Percentiles rank a stretch among this genome's conserved stretches.
These are phyloP conservation scores for Pyxicephalus adspersus DNA, from an alignment of 2,113 vertebrate species.

Conservation along the genomic window DNA sequence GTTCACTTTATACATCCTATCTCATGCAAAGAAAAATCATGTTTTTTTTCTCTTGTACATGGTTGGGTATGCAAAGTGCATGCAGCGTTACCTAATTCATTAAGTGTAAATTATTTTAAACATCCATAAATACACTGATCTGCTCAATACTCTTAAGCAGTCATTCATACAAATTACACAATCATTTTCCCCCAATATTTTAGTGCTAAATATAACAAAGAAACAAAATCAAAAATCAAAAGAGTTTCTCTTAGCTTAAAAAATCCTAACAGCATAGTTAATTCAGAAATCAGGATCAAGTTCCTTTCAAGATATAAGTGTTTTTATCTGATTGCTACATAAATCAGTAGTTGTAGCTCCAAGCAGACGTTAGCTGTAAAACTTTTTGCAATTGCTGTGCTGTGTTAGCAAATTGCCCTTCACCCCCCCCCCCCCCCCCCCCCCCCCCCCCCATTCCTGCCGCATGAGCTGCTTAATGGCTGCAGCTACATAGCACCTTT, in stretches of 20 bases:
- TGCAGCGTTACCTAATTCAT: too few relatives aligned
- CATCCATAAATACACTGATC: slow-evolving; percentile 22
- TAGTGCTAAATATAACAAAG: slow-evolving; percentile 8
- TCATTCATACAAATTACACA: background rate
- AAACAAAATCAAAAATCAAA: slow-evolving; percentile 43
- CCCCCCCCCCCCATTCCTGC: background rate
- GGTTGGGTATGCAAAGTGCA: too few relatives aligned
- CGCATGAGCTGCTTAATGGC: slow-evolving; percentile 40
- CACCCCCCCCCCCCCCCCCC: background rate
- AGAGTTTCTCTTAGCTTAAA: slow-evolving; percentile 20
- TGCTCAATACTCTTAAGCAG: background rate
- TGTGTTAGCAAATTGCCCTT: slow-evolving; percentile 46
- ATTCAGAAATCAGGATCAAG: slow-evolving; percentile 32
- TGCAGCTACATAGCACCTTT: slow-evolving; percentile 51
- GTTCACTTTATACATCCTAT: too few relatives aligned
- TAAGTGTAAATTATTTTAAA: slow-evolving; percentile 16
- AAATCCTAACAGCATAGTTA: slow-evolving; percentile 24
- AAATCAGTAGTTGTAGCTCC: slow-evolving; percentile 46
- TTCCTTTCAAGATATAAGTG: slow-evolving; percentile 45
- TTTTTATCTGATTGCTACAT: slow-evolving; percentile 50
- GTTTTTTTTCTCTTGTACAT: too few relatives aligned
- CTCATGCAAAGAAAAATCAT: too few relatives aligned
- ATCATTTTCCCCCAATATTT: background rate
- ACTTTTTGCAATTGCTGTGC: slow-evolving; percentile 30
- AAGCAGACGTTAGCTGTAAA: slow-evolving; percentile 48